phyloP scores from a whole-genome alignment of 2,113 vertebrate species.

The Halichoerus grypus region DNA sequence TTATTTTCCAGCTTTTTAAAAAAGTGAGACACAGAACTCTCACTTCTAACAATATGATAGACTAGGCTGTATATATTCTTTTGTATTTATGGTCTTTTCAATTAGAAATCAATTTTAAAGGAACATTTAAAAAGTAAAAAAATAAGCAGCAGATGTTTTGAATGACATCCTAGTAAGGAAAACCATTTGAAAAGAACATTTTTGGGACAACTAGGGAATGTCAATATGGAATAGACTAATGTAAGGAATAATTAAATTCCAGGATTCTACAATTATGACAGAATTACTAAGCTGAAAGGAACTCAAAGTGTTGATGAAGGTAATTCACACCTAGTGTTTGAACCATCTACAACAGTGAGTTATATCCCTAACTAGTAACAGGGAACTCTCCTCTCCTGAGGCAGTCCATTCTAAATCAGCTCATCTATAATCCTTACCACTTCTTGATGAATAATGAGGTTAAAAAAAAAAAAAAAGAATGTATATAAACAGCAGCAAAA shows the following conservation, averaged over 20 bases:
- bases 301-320: neutral
- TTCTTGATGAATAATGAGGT: neutral
- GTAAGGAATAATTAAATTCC: conserved; percentile 1
- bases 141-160: neutral
- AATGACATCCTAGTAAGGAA: neutral
- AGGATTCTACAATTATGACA: neutral
- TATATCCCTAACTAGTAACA: neutral
- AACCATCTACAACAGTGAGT: neutral
- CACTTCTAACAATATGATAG: neutral
- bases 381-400: neutral
- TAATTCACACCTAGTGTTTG: neutral
- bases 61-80: neutral
- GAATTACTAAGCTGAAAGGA: conserved; percentile 12
- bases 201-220: neutral
- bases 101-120: conserved; percentile 30
- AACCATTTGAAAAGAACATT: conserved; percentile 20
- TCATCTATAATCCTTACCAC: neutral
- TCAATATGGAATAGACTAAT: neutral
- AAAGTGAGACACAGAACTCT: neutral
- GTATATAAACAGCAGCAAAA: neutral
- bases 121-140: neutral
- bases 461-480: neutral
- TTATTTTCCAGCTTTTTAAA: neutral
- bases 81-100: neutral
- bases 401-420: neutral